Evolutionary conservation across 1,140 invertebrate genomes (phyloP), one percentile per base, ranked within the genome.

Genomic region (Battus philenor): DNA sequence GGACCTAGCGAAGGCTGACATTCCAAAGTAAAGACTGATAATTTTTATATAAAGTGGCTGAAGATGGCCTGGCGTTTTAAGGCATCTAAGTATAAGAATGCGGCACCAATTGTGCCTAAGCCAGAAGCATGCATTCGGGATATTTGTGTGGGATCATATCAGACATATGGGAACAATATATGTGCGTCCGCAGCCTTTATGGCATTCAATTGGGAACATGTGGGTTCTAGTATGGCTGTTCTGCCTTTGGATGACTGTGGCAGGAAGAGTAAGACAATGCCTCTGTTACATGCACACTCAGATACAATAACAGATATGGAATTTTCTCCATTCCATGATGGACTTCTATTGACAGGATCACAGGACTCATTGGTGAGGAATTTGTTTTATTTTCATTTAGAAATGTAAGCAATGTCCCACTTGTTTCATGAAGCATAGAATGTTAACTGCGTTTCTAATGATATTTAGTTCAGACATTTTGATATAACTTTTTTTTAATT

Each of bases 81-180:
- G 90, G 94, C 94, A 73, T 97, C 96, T 43, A 98, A 98, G 79
- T 98, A 96, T 82, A 97, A 97, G 90, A 98, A 98, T 94, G 94
- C 96, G 47, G 92, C 94, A 53, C 95, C 96, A 13, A 96, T 97
- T 71, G 92, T 96, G 55, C 95, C 95, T 5, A 97, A 96, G 76
- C 93, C 93, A 49, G 96, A 97, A 87, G 92, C 93, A 48, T 96
- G 94, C 84, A 93, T 98, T 54, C 88, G 93, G 53, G 95, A 97
- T 72, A 91, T 98, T 46, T 93, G 91, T 65, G 93, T 97, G 33
- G 95, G 95, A 2, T 95, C 94, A 12, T 94, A 96, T 83, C 94
- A 95, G 68, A 96, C 94, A 11, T 96, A 95, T 89, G 96, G 96
- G 38, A 97, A 97, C 76, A 96, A 96, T 73, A 97, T 98, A 68